A percentile compares a stretch with the other conserved stretches of the same genome.
Conservation (phyloP, 2,888 invertebrate genomes). For the Macrophya annulata region DNA sequence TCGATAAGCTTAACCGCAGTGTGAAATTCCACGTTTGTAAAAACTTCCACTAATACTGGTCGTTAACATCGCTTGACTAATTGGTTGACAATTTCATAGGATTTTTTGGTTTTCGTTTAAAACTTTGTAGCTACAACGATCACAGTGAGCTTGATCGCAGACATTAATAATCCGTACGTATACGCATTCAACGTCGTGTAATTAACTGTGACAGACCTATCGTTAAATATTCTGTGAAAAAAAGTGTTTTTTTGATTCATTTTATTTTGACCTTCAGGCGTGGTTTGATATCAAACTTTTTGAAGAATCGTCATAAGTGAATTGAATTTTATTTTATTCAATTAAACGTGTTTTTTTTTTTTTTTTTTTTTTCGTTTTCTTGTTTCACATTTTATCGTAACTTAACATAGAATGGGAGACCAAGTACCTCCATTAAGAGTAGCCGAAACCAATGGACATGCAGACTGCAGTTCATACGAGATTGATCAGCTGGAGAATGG, state of each 20-base stretch:
- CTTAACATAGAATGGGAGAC: conserved; percentile 64
- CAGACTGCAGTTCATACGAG: conserved; percentile 64
- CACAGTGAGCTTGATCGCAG: neutral
- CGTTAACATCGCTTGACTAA: neutral
- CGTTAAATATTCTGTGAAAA: neutral
- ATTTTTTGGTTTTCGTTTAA: neutral
- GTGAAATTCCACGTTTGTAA: neutral
- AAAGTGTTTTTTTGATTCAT: neutral
- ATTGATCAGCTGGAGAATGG: conserved; percentile 66
- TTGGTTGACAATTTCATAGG: neutral
- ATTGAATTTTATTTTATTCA: neutral
- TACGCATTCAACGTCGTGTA: conserved; percentile 12
- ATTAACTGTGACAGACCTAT: neutral
- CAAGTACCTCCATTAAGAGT: conserved; percentile 70
- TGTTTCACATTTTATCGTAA: neutral
- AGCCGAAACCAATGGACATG: conserved; percentile 62
- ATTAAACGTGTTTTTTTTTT: neutral
- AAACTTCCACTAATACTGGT: neutral
- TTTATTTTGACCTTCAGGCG: neutral
- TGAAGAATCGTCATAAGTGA: neutral
- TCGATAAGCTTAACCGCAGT: neutral
- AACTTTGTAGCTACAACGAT: neutral
- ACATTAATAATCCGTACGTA: neutral
- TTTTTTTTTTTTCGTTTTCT: no score
- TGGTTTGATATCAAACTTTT: neutral